Evolutionary conservation across 1,140 invertebrate species (phyloP).

Genomic region (Formica selysi): DNA sequence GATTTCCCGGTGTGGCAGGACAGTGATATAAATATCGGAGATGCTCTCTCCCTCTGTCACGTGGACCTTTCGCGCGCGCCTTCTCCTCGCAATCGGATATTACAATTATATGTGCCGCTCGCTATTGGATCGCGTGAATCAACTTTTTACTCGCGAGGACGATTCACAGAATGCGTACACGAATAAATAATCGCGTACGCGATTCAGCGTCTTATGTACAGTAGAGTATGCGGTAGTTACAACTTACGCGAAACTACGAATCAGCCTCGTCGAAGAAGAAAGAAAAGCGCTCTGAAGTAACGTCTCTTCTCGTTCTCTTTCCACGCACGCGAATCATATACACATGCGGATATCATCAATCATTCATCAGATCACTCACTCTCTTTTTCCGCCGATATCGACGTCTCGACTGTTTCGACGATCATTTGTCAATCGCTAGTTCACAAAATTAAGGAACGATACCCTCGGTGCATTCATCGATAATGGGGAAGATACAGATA

Average conservation of each 20-base stretch:
- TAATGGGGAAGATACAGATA: slow-evolving; percentile 67
- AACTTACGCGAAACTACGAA: slow-evolving; percentile 30
- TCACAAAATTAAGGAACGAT: slow-evolving; percentile 74
- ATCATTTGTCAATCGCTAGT: slow-evolving; percentile 46
- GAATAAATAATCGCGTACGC: slow-evolving; percentile 27
- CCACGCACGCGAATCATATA: slow-evolving; percentile 20
- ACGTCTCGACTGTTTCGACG: slow-evolving; percentile 59
- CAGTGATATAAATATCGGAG: slow-evolving; percentile 67
- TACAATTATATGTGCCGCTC: slow-evolving; percentile 38
- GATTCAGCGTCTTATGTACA: slow-evolving; percentile 48
- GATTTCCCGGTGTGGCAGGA: slow-evolving; percentile 48
- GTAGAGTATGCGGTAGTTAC: slow-evolving; percentile 3
- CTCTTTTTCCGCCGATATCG: slow-evolving; percentile 49
- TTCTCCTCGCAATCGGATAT: background rate
- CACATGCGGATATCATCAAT: slow-evolving; percentile 6
- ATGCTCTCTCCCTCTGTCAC: slow-evolving; percentile 34
- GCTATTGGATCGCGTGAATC: slow-evolving; percentile 26
- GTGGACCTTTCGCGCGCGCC: slow-evolving; percentile 11
- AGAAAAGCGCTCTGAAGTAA: slow-evolving; percentile 27
- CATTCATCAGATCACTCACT: slow-evolving; percentile 48
- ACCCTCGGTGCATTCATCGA: slow-evolving; percentile 48
- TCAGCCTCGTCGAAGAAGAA: background rate
- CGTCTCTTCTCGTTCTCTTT: slow-evolving; percentile 47
- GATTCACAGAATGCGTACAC: slow-evolving; percentile 13
- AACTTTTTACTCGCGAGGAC: slow-evolving; percentile 40